phyloP scores from a whole-genome alignment of 2,888 invertebrate species.

The Caenorhabditis becei region DNA sequence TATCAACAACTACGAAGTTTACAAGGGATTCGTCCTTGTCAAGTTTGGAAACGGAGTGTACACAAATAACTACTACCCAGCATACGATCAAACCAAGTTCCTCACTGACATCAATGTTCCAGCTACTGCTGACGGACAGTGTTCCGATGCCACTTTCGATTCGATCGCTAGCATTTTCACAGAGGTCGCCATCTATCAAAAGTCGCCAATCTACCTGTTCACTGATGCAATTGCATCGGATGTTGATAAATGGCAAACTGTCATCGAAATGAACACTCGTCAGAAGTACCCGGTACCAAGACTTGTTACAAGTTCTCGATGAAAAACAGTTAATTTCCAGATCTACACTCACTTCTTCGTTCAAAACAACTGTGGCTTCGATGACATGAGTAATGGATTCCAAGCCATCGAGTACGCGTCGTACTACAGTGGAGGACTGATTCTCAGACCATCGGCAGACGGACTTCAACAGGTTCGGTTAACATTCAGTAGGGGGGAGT shows the following conservation, averaged over 20 bases:
- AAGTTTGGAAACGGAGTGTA: conserved; percentile 64
- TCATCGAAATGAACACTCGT: conserved; percentile 69
- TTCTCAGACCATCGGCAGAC: conserved; percentile 38
- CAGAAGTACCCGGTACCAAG: conserved; percentile 65
- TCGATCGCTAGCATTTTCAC: conserved; percentile 61
- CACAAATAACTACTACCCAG: conserved; percentile 54
- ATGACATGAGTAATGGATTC: conserved; percentile 66
- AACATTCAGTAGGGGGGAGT: neutral
- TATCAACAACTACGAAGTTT: conserved; percentile 50
- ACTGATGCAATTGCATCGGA: conserved; percentile 74
- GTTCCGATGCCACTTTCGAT: conserved; percentile 64
- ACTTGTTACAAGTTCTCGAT: neutral
- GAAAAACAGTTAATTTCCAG: conserved; percentile 39
- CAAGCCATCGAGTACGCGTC: conserved; percentile 65
- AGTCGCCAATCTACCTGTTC: conserved; percentile 75
- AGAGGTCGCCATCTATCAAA: conserved; percentile 65
- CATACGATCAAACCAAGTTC: conserved; percentile 44
- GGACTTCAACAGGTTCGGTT: conserved; percentile 15
- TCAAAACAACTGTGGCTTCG: conserved; percentile 62
- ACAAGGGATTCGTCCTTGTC: conserved; percentile 65
- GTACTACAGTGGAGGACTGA: conserved; percentile 69
- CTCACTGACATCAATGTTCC: conserved; percentile 45
- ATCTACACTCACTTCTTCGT: conserved; percentile 68
- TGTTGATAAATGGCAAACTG: conserved; percentile 65
- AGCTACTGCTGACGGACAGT: conserved; percentile 49